A percentile compares a stretch with the other conserved stretches of the same genome.
These are phyloP conservation scores for Drosophila helvetica DNA, from an alignment of 2,888 invertebrate genomes.

Conservation along the genomic window DNA sequence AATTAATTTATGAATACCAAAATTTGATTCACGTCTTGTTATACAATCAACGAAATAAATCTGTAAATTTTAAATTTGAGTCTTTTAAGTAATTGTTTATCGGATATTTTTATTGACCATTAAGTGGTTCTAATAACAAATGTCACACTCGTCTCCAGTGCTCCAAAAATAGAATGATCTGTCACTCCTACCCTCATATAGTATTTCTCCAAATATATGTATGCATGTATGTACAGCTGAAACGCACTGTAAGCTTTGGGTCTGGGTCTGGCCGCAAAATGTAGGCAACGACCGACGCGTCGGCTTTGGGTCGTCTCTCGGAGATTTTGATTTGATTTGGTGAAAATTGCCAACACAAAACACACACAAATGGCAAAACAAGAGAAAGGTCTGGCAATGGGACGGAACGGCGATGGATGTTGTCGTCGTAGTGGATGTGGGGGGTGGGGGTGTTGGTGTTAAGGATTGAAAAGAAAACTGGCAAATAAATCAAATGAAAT, in stretches of 20 bases:
- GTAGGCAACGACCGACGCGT: slow-evolving; percentile 12
- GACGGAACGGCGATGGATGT: not conserved
- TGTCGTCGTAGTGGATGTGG: not conserved
- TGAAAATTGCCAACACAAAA: slow-evolving; percentile 63
- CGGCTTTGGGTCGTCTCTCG: slow-evolving; percentile 8
- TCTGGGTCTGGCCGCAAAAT: slow-evolving; percentile 7
- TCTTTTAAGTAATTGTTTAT: no score
- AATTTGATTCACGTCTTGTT: no score
- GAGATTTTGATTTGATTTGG: slow-evolving; percentile 57
- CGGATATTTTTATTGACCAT: not conserved
- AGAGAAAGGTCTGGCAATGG: not conserved
- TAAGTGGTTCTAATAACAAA: not conserved
- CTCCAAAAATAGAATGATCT: not conserved
- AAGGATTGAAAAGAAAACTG: slow-evolving; percentile 73
- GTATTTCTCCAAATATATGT: not conserved
- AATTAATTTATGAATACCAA: no score
- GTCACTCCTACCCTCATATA: not conserved
- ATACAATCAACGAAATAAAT: no score
- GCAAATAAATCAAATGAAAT: slow-evolving; percentile 78
- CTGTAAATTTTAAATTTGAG: no score
- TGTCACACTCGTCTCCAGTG: no score
- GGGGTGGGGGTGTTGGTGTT: not conserved
- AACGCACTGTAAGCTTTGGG: slow-evolving; percentile 12
- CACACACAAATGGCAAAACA: slow-evolving; percentile 20
- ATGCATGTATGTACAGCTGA: not conserved